Evolutionary conservation across 2,113 vertebrate species (phyloP).

Genomic region (Chlorodrepanis virens): DNA sequence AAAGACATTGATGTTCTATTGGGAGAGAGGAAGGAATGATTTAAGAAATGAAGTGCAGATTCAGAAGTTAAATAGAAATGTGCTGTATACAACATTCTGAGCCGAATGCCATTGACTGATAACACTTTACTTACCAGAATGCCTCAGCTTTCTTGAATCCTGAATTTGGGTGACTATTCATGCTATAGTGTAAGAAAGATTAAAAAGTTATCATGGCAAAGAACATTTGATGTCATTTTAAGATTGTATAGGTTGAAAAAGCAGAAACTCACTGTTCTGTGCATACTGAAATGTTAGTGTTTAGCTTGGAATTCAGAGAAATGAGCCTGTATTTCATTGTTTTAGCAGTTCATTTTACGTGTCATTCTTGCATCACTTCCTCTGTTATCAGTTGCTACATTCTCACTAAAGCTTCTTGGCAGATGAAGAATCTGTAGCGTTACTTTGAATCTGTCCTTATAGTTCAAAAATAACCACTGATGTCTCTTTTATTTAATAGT

Average conservation of each 20-base stretch:
- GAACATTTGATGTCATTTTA: background rate
- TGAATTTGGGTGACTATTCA: background rate
- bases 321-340: background rate
- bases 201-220: background rate
- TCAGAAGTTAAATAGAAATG: background rate
- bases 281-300: background rate
- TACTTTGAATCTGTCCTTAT: background rate
- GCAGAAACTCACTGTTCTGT: background rate
- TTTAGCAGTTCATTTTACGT: background rate
- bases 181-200: background rate
- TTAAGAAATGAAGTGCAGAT: background rate
- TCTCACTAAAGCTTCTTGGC: background rate
- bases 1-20: background rate
- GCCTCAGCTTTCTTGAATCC: background rate
- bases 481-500: background rate
- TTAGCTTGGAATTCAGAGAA: slow-evolving; percentile 6
- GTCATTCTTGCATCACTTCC: background rate
- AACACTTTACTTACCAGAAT: background rate
- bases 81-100: background rate
- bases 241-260: background rate
- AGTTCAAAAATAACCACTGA: background rate
- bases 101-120: background rate
- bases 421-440: background rate
- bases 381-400: background rate
- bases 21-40: background rate